Percentiles rank a stretch among this genome's conserved stretches.
These are phyloP conservation scores for Caenorhabditis sulstoni DNA, from an alignment of 2,888 invertebrate species.

Conservation along the genomic window DNA sequence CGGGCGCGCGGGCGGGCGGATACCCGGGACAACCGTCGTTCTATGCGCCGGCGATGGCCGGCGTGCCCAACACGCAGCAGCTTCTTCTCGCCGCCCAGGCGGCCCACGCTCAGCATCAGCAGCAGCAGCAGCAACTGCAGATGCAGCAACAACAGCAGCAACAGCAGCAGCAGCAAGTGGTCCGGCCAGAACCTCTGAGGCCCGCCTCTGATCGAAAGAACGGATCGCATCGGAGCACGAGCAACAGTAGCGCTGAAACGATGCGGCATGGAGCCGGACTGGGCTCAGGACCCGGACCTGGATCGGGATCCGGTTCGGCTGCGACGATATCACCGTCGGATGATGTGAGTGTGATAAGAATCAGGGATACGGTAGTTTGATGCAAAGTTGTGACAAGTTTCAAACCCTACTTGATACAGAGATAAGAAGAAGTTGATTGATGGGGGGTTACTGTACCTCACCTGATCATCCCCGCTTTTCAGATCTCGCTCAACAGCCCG, in stretches of 20 bases:
- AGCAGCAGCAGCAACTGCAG: not conserved
- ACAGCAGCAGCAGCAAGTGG: constrained; percentile 19
- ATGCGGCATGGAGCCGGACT: constrained; percentile 15
- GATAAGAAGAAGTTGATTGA: not conserved
- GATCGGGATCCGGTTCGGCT: constrained; percentile 16
- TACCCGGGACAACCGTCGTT: constrained; percentile 15
- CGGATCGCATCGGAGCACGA: constrained; percentile 36
- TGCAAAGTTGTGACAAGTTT: not conserved
- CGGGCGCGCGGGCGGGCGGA: constrained; percentile 3
- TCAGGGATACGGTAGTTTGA: not conserved
- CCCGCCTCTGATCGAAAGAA: constrained; percentile 13
- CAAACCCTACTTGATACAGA: no score
- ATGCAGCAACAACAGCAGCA: no score
- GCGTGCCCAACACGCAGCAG: constrained; percentile 38
- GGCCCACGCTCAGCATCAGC: constrained; percentile 9
- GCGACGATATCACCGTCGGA: constrained; percentile 53
- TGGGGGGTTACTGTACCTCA: not conserved
- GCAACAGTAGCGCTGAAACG: constrained; percentile 49
- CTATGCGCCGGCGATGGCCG: constrained; percentile 20
- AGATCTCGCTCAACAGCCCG: constrained; percentile 55
- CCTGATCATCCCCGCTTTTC: no score
- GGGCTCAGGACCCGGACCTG: no score
- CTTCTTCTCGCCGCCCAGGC: constrained; percentile 37
- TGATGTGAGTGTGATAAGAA: constrained; percentile 30
- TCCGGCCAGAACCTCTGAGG: constrained; percentile 45